Conservation (phyloP, 2,888 invertebrate species). For the Marronus borbonicus region DNA sequence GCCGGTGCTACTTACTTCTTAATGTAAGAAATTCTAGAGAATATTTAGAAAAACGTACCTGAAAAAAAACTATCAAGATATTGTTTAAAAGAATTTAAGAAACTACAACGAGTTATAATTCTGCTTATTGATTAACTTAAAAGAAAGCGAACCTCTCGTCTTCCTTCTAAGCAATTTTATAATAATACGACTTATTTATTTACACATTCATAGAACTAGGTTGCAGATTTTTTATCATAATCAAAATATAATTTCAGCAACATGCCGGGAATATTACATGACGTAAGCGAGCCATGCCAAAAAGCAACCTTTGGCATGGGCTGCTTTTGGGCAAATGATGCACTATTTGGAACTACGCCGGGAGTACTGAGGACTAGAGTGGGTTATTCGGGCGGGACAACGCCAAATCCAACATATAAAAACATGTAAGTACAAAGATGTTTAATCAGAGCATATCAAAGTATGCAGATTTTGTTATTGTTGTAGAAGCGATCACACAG, state of each 20-base stretch:
- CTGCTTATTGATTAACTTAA: too few species aligned
- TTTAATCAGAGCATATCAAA: background rate
- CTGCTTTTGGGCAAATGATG: conserved; percentile 94
- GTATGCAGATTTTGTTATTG: conserved; percentile 1
- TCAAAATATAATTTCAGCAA: conserved; percentile 50
- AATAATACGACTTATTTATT: too few species aligned
- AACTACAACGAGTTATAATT: too few species aligned
- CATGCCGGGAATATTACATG: conserved; percentile 74
- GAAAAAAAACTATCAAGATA: too few species aligned
- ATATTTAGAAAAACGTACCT: too few species aligned
- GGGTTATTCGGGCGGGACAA: conserved; percentile 92
- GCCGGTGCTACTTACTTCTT: too few species aligned
- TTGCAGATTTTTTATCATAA: too few species aligned
- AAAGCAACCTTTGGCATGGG: conserved; percentile 94
- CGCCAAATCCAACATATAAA: conserved; percentile 86
- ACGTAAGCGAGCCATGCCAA: conserved; percentile 77
- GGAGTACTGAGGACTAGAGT: conserved; percentile 93
- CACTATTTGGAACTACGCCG: conserved; percentile 82
- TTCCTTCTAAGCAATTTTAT: too few species aligned
- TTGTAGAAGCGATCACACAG: conserved; percentile 93
- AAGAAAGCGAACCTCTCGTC: too few species aligned
- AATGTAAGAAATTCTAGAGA: too few species aligned
- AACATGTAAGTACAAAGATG: conserved; percentile 80
- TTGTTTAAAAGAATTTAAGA: too few species aligned
- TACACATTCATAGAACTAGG: too few species aligned